These are phyloP conservation scores for Lithophane ornitopus DNA, from an alignment of 2,888 invertebrate species.

Conservation along the genomic window DNA sequence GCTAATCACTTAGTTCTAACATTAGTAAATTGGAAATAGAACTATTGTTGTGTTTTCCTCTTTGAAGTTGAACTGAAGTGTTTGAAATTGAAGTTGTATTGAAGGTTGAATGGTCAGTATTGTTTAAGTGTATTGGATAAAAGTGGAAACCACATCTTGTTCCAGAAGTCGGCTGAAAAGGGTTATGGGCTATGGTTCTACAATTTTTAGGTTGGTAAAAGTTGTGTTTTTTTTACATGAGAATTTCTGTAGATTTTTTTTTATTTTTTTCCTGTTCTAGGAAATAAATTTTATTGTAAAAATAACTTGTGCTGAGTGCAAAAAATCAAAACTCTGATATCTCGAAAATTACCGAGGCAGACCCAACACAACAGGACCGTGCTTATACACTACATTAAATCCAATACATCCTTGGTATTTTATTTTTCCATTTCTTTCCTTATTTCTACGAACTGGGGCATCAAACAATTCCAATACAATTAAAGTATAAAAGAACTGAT, in stretches of 20 bases:
- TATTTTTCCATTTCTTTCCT: background rate
- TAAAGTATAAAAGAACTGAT: constrained; percentile 25
- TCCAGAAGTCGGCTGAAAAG: no score
- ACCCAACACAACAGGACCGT: background rate
- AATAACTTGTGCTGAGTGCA: background rate
- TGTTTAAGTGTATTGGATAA: background rate
- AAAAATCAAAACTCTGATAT: background rate
- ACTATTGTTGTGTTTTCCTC: constrained; percentile 13
- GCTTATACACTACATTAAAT: background rate
- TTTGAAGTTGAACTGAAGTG: constrained; percentile 21
- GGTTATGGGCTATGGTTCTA: background rate
- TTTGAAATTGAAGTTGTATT: background rate
- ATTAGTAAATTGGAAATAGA: constrained; percentile 22
- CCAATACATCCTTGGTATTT: background rate
- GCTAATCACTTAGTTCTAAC: constrained; percentile 53
- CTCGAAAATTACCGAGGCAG: background rate
- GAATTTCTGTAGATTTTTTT: no score
- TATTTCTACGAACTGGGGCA: background rate
- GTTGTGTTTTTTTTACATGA: background rate
- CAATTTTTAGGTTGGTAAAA: background rate
- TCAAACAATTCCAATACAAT: constrained; percentile 38
- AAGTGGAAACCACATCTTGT: background rate
- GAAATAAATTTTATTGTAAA: background rate
- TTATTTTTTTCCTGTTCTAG: background rate
- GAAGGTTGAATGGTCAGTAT: background rate